phyloP scores from a whole-genome alignment of 2,888 invertebrate species.

The Pseudoips prasinana region DNA sequence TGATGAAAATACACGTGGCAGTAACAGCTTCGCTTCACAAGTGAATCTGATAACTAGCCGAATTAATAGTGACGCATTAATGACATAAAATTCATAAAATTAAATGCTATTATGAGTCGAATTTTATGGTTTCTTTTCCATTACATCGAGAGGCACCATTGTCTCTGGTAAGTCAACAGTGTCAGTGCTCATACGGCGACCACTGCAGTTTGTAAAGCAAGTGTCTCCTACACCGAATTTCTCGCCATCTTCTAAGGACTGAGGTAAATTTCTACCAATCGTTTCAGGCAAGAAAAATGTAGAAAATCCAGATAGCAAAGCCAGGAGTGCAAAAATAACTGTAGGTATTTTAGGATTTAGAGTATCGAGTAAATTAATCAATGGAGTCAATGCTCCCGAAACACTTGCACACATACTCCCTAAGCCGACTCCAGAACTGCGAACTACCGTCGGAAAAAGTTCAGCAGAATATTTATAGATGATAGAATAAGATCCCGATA shows the following conservation, averaged over 20 bases:
- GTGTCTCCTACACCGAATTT: slow-evolving; percentile 91
- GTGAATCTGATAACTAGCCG: no score
- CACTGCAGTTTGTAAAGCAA: slow-evolving; percentile 86
- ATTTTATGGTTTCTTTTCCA: slow-evolving; percentile 54
- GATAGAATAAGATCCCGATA: slow-evolving; percentile 92
- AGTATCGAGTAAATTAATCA: slow-evolving; percentile 89
- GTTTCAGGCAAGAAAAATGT: slow-evolving; percentile 91
- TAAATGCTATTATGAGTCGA: no score
- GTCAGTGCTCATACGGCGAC: slow-evolving; percentile 61
- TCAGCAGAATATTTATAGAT: slow-evolving; percentile 94
- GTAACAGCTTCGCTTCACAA: no score
- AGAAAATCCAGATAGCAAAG: slow-evolving; percentile 87
- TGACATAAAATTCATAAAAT: no score
- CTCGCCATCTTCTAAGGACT: slow-evolving; percentile 92
- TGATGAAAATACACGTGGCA: no score
- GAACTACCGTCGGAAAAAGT: slow-evolving; percentile 91
- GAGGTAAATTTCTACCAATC: slow-evolving; percentile 89
- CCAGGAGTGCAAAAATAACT: slow-evolving; percentile 87
- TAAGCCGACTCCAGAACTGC: slow-evolving; percentile 91
- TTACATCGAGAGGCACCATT: slow-evolving; percentile 65
- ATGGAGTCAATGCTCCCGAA: slow-evolving; percentile 90
- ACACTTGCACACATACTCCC: slow-evolving; percentile 93
- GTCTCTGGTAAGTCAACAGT: slow-evolving; percentile 67
- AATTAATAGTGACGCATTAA: no score
- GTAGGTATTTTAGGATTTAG: slow-evolving; percentile 90